Conservation (phyloP, 2,113 vertebrate genomes). For the Orycteropus afer region DNA sequence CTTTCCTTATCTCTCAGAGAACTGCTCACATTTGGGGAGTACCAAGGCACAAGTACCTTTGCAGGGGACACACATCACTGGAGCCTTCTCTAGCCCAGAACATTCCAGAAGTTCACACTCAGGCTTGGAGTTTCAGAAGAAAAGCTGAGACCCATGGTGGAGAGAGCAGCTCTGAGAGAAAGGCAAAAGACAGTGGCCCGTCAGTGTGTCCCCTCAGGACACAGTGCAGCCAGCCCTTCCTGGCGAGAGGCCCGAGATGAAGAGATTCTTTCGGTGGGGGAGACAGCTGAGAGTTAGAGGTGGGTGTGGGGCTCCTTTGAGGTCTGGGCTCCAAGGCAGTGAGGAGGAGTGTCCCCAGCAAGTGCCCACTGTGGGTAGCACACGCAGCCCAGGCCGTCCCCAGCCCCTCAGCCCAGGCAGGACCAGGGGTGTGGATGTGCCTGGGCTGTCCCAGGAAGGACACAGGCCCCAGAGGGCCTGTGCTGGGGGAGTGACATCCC, state of each 20-base stretch:
- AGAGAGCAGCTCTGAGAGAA: background rate
- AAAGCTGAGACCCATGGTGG: background rate
- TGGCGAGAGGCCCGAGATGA: background rate
- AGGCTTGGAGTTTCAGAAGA: background rate
- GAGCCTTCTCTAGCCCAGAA: background rate
- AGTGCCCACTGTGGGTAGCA: background rate
- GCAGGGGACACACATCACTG: background rate
- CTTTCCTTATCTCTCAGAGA: no score
- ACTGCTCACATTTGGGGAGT: background rate
- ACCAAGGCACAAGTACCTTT: background rate
- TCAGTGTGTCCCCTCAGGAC: background rate
- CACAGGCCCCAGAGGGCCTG: background rate
- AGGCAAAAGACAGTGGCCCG: background rate
- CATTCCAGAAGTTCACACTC: background rate
- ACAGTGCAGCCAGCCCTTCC: rapidly evolving
- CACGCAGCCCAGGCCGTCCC: background rate
- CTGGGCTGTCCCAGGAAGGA: background rate
- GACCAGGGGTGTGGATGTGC: background rate
- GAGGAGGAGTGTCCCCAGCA: no score
- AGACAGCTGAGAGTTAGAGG: background rate
- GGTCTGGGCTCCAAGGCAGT: background rate
- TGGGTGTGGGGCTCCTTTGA: background rate
- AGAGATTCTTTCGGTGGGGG: background rate
- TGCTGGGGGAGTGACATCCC: background rate
- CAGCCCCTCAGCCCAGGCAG: background rate